Base-by-base conservation (phyloP, 2,888 invertebrate genomes). In the Coelopa pilipes region DNA sequence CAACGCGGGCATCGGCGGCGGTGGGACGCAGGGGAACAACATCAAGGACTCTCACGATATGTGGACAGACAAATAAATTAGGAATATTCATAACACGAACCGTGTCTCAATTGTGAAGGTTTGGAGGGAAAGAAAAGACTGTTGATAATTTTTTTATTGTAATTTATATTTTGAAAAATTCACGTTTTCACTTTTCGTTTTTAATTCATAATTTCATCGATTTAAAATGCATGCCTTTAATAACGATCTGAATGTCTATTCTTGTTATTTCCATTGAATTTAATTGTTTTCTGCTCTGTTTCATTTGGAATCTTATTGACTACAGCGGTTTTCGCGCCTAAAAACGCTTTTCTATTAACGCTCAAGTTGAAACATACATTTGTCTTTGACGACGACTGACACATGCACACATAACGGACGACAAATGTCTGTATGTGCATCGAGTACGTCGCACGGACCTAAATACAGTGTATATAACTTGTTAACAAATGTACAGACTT, bases 401-500 rank as follows among this genome's bases (percentile, higher is more conserved):
- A 7, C 34, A 34, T 7, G 34, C 34, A 34, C 34, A 34, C 7
- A 34, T 4, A 34, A 4, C 34, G 34, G 34, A 34, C 34, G 34
- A 34, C 34, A 62, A 72, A 69, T 69, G 65, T 66, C 63, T 67
- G 66, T 67, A 76, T 74, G 71, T 53, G n/a, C 66, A 66, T 78
- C 80, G 80, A 81, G 76, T 77, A 76, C 79, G 80, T 79, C 13
- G 50, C 21, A 50, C 75, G 76, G 71, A 60, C 73, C 49, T 71
- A 53, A 21, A 62, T 59, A 55, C 49, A 70, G 21, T 50, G 70
- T 74, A 50, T 24, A 63, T 72, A 72, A 80, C 80, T 76, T 80
- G 79, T 82, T 82, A 81, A 82, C 83, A 82, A 82, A 82, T 82
- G 77, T 82, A 82, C 83, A 82, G 83, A 82, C 83, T 82, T 82